Conservation (phyloP, 2,888 invertebrate species). For the Clanis bilineata region DNA sequence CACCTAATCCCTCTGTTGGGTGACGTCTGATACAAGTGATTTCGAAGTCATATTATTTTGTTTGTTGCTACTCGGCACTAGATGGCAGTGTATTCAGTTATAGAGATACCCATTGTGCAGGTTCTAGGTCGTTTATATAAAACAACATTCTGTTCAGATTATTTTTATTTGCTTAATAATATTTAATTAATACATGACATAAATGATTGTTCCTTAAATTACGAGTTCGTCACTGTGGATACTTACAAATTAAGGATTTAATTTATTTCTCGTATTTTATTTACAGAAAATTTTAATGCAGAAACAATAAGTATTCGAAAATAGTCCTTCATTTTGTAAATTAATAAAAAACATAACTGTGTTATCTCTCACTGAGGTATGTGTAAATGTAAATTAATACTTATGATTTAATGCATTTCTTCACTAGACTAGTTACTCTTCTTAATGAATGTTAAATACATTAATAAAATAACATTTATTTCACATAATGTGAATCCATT, state of each 20-base stretch:
- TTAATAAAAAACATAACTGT: not conserved
- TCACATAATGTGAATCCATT: not conserved
- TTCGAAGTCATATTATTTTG: not conserved
- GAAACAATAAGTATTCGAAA: not conserved
- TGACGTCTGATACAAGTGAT: not conserved
- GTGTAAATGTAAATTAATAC: slow-evolving; percentile 10
- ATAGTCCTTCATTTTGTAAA: not conserved
- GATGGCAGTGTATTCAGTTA: slow-evolving; percentile 42
- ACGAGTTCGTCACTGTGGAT: slow-evolving; percentile 27
- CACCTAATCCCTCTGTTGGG: too few relatives aligned
- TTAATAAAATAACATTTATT: not conserved
- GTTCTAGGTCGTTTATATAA: not conserved
- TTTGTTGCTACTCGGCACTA: slow-evolving; percentile 46
- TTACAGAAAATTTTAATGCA: slow-evolving; percentile 28
- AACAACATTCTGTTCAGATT: slow-evolving; percentile 10
- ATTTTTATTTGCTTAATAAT: slow-evolving; percentile 43
- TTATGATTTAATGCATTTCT: not conserved
- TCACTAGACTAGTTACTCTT: slow-evolving; percentile 14
- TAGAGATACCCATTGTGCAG: slow-evolving; percentile 18
- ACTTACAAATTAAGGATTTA: slow-evolving; percentile 9
- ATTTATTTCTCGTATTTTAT: slow-evolving; percentile 16
- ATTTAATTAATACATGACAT: slow-evolving; percentile 39
- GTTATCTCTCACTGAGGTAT: not conserved
- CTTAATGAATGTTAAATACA: slow-evolving; percentile 18
- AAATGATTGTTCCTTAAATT: slow-evolving; percentile 42